Base-by-base conservation (phyloP, 2,888 invertebrate species). In the Patella caerulea region DNA sequence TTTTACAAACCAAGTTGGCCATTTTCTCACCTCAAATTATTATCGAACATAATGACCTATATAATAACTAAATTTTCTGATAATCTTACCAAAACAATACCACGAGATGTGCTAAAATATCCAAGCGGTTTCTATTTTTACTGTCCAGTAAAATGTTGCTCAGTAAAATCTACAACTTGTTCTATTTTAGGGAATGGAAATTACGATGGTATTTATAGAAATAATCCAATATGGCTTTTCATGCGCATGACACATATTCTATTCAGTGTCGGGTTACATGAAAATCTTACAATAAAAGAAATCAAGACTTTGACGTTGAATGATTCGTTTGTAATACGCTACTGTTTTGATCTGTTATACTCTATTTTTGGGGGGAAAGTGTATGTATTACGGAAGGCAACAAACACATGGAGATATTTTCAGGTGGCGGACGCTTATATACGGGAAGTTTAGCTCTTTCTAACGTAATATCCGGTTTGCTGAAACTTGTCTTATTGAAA, bases 61-160 rank as follows among this genome's bases (percentile, higher is more conserved):
- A 65, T 56, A 65, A 19, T 65, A 65, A 65, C 65, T 24, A 65
- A 24, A 65, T 24, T 65, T 65, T 65, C 65, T 65, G 65, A 65
- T 73, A 79, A 73, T 81, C 87, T 85, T 85, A 85, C 86, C 84
- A 83, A 86, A 85, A 82, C 81, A 82, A 81, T 75, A 82, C 82
- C 81, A 85, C 81, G 80, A 83, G 82, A 83, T 81, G 81, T 82
- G 81, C 82, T 84, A 84, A 86, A 86, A 86, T 87, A 87, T 85
- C 85, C 81, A 83, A 82, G 80, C 82, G 79, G 86, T 85, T 86
- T 86, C 89, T 89, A 89, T 89, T 89, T 89, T 88, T 89, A 89
- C 88, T 88, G 86, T 86, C 89, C 89, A 89, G 88, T 89, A 85
- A 86, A 86, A 86, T 88, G 84, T 84, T 81, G 84, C 83, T 83